Conservation (phyloP, 2,113 vertebrate species). For the Aegotheles bennettii region DNA sequence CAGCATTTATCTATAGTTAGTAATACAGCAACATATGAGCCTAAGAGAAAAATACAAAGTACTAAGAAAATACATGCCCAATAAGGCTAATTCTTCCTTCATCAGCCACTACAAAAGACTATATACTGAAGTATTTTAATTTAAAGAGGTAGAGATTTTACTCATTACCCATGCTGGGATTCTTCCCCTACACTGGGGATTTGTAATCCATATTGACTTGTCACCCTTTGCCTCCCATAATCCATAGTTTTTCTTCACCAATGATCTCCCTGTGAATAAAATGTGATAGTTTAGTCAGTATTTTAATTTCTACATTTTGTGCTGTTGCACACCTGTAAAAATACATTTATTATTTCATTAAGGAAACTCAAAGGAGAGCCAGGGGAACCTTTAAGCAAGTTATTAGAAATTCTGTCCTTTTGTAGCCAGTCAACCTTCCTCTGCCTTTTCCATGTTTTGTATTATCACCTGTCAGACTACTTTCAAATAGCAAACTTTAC, state of each 20-base stretch:
- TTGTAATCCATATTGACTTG: not conserved
- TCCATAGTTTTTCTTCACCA: not conserved
- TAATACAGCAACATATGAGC: not conserved
- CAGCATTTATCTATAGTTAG: not conserved
- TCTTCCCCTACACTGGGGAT: not conserved
- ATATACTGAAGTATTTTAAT: not conserved
- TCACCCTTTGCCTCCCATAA: not conserved
- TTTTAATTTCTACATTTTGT: not conserved
- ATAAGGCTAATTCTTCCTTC: not conserved
- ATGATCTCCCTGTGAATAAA: not conserved
- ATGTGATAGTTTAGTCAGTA: not conserved
- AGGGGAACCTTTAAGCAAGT: not conserved
- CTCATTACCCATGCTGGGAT: not conserved
- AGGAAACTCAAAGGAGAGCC: not conserved
- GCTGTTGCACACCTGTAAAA: not conserved
- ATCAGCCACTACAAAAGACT: not conserved
- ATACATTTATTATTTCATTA: not conserved
- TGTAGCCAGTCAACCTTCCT: not conserved
- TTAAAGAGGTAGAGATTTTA: not conserved
- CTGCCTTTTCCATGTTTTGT: not conserved
- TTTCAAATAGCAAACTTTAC: not conserved
- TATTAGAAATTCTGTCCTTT: not conserved
- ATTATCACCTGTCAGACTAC: not conserved
- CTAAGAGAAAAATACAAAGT: not conserved
- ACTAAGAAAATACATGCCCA: not conserved